Conservation (phyloP, 2,888 invertebrate genomes). For the Dyspetes luteomarginatus region DNA sequence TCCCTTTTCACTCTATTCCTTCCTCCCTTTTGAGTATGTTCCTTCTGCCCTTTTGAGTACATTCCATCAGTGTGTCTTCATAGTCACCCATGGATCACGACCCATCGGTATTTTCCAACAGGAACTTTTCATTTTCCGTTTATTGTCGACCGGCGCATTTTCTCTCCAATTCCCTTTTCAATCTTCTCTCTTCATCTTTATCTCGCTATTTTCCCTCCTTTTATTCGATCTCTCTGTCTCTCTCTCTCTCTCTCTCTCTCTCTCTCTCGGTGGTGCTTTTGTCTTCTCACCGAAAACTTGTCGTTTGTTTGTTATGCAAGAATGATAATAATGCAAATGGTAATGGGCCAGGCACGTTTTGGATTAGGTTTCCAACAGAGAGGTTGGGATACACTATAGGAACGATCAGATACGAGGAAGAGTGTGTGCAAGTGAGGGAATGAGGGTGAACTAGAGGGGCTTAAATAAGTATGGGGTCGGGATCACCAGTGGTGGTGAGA, state of each 20-base stretch:
- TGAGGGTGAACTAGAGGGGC: constrained; percentile 19
- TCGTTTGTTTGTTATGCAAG: constrained; percentile 78
- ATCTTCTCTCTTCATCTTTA: not conserved
- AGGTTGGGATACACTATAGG: too few species aligned
- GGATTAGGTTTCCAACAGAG: constrained; percentile 77
- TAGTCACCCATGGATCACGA: too few species aligned
- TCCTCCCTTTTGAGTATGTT: too few species aligned
- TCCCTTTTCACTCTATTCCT: too few species aligned
- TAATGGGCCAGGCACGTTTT: constrained; percentile 78
- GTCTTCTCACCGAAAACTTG: constrained; percentile 72
- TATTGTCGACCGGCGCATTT: constrained; percentile 11
- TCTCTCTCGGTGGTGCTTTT: too few species aligned
- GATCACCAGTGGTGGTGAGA: constrained; percentile 42
- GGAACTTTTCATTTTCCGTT: not conserved
- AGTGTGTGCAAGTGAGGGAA: constrained; percentile 25
- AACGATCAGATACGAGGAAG: constrained; percentile 53
- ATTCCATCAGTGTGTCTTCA: too few species aligned
- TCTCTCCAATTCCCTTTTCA: not conserved
- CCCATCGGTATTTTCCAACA: too few species aligned
- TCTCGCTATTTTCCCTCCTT: constrained; percentile 19
- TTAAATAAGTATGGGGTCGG: constrained; percentile 26
- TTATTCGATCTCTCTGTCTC: constrained; percentile 3
- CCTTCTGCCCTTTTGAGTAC: too few species aligned
- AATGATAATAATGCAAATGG: constrained; percentile 80
- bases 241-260: not conserved